Base-by-base conservation (phyloP, 1,140 invertebrate genomes). In the Pseudobourletiella spinata region DNA sequence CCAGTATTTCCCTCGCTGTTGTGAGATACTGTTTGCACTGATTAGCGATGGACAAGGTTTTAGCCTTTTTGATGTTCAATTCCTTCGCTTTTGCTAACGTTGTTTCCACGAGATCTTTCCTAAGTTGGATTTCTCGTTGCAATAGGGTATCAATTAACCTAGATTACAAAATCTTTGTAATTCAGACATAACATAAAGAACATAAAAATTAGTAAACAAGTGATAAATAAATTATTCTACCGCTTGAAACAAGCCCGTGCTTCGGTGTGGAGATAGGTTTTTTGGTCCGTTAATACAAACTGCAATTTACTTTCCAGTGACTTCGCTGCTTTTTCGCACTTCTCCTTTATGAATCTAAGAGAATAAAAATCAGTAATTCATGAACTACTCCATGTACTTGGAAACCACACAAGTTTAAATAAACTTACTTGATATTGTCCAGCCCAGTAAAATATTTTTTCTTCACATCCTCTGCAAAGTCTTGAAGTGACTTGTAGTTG, bases 51-150 rank as follows among this genome's bases (percentile, higher is more conserved):
- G 26, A 52, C 4, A 4, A 4, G 11, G 24, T 16, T 26, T 24
- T 52, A 6, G 50, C 50, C 18, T 52, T 52, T 24, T 52, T 52
- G 4, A 52, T 52, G 29, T 52, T 52, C 11, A 52, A 20, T 26
- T 52, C 50, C 18, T 52, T 52, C 3, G 50, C 50, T 28, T 52
- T 52, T 11, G 11, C 6, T 6, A 52, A 24, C 3, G 6, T 52
- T 25, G 26, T 4, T 26, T 29, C 50, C 6, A 52, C 50, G 3
- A 52, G 11, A 26, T 52, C 50, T 29, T 52, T 52, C 29, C 50
- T 25, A 3, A 52, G n/a, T 11, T 6, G 3, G 11, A 52, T 52
- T 52, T 52, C 50, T 29, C 50, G 11, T 25, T 52, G 11, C 24
- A 52, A 11, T 24, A 52, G 18, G 4, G 50, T 28, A 25, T 52